Evolutionary conservation across 92 coral and sea anemone genomes (phyloP), one percentile per base, ranked within the genome.

Genomic region (Virgularia gustaviana): DNA sequence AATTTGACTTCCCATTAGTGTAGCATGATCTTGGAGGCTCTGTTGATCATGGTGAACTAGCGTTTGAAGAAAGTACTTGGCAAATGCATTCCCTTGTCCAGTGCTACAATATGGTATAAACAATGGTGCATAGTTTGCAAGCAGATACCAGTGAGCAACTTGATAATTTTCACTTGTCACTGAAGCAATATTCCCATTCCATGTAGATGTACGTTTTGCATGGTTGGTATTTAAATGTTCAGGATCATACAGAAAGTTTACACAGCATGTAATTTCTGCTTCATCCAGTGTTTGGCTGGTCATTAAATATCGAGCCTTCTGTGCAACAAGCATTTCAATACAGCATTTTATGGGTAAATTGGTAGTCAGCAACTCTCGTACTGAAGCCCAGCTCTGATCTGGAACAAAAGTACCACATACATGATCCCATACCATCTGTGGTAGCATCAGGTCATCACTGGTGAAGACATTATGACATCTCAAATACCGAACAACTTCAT

Each of bases 81-180:
- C 60, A 51, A 68, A 68, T n/a, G n/a, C 37, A 30, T 49, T 33
- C 20, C 49, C n/a, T 31, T 68, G 60, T 15, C 23, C 13, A 0
- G 47, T 61, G 36, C 22, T 33, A 37, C 75, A 68, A 35, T 68
- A 35, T 49, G 75, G 75, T 15, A 68, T 49, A 30, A 68, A 32
- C 60, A 68, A 27, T 6, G 75, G 45, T 30, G 75, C 61, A 10
- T 68, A 35, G 18, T 35, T 42, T 28, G 75, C 36, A 29, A 49
- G 30, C 37, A 68, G 55, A 34, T 22, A 30, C 75, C 75, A 68
- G 31, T 47, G 75, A 20, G 75, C 75, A 43, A 38, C 61, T 30
- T 43, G 75, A 49, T 68, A 51, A 28, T 68, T 68, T 19, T 13
- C 13, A 34, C 16, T 68, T 31, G 53, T 35, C 6, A 68, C 61